Conservation (phyloP, 2,797 vertebrate species). For the Betta splendens region DNA sequence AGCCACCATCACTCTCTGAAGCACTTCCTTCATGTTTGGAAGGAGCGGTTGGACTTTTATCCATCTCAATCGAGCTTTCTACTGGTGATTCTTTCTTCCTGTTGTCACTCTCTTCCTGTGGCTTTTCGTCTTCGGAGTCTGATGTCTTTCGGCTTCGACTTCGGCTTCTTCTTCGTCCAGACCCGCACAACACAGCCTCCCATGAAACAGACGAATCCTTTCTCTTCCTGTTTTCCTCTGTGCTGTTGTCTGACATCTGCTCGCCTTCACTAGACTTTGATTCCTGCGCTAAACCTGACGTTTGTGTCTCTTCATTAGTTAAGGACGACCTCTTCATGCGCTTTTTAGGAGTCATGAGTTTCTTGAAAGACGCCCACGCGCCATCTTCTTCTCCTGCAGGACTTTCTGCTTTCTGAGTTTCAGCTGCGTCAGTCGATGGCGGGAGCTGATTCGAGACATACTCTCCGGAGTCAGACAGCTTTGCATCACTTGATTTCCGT, state of each 20-base stretch:
- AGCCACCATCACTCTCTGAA: constrained; percentile 85
- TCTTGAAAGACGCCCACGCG: constrained; percentile 92
- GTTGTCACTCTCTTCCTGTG: constrained; percentile 45
- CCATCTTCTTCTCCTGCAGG: constrained; percentile 82
- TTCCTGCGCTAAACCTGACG: constrained; percentile 72
- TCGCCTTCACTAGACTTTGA: constrained; percentile 79
- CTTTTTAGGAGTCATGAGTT: constrained; percentile 90
- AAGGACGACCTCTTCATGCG: constrained; percentile 77
- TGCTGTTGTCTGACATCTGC: constrained; percentile 77
- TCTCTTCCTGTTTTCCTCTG: constrained; percentile 87
- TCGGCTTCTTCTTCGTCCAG: constrained; percentile 88
- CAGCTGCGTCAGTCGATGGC: constrained; percentile 77
- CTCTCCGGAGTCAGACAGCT: constrained; percentile 70
- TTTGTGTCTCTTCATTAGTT: constrained; percentile 61
- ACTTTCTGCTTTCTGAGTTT: constrained; percentile 80
- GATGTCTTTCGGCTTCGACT: constrained; percentile 88
- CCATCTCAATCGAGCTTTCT: constrained; percentile 79
- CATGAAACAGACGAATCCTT: constrained; percentile 92
- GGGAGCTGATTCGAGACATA: constrained; percentile 67
- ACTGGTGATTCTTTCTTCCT: constrained; percentile 59
- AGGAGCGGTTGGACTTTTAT: constrained; percentile 77
- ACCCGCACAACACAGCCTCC: constrained; percentile 93
- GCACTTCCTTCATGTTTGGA: constrained; percentile 84
- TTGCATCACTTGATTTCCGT: constrained; percentile 81
- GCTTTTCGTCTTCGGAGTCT: constrained; percentile 85